Evolutionary conservation across 2,888 invertebrate genomes (phyloP).

Genomic region (Pimpla rufipes): DNA sequence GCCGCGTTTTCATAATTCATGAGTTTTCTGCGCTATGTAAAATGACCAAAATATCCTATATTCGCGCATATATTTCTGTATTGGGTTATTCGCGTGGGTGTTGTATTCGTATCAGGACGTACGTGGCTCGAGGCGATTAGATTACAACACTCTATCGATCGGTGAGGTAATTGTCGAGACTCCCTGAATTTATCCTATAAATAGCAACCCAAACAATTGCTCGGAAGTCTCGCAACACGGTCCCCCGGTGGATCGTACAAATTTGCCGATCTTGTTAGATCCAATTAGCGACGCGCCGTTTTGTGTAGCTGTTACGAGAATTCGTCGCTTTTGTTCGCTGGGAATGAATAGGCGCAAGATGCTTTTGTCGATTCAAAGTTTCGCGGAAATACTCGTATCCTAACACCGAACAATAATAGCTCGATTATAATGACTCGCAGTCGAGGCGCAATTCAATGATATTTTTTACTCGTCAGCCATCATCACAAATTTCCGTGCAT

Average conservation of each 20-base stretch:
- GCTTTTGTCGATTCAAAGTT: constrained; percentile 24
- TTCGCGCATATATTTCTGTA: no score
- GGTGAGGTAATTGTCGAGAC: neutral
- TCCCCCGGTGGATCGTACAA: neutral
- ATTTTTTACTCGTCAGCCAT: no score
- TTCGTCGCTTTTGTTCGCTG: neutral
- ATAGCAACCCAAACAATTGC: neutral
- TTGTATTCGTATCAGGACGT: constrained; percentile 18
- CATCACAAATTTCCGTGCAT: no score
- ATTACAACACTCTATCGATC: neutral
- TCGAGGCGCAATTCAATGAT: neutral
- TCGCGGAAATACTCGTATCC: constrained; percentile 20
- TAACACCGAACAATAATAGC: neutral
- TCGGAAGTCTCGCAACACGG: neutral
- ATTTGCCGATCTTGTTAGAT: constrained; percentile 21
- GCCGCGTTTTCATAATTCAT: neutral
- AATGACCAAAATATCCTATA: no score
- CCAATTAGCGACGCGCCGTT: neutral
- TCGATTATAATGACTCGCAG: neutral
- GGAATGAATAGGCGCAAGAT: neutral
- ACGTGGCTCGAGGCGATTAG: neutral
- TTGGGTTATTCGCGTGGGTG: no score
- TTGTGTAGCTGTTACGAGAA: neutral
- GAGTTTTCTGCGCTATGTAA: no score
- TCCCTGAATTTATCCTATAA: neutral